These are phyloP conservation scores for Ernsta delagoae DNA, from an alignment of 2,888 invertebrate species.

Conservation along the genomic window DNA sequence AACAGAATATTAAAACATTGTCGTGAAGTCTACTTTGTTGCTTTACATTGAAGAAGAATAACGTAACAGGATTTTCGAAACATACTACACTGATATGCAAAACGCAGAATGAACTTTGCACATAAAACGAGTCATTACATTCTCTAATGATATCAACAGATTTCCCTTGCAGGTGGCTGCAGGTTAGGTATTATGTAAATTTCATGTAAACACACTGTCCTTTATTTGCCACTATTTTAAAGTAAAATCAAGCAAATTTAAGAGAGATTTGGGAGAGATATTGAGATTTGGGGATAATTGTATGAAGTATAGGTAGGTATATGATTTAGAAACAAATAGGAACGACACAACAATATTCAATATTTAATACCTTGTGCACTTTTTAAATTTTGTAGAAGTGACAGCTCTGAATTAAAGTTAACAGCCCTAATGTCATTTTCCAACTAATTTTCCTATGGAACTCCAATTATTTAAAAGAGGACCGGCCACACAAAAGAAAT, in stretches of 20 bases:
- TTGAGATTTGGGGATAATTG: too few relatives aligned
- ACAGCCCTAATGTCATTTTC: too few relatives aligned
- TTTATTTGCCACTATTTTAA: not conserved
- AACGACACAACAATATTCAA: too few relatives aligned
- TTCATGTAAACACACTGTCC: not conserved
- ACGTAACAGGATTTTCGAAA: not conserved
- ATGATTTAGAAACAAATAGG: too few relatives aligned
- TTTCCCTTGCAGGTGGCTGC: not conserved
- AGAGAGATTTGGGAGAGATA: not conserved
- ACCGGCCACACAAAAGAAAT: too few relatives aligned
- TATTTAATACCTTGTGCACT: too few relatives aligned
- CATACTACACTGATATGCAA: constrained; percentile 1
- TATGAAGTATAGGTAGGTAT: too few relatives aligned
- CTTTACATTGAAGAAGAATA: not conserved
- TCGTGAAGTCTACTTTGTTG: not conserved
- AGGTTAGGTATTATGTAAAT: not conserved
- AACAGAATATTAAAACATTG: not conserved
- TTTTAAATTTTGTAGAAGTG: too few relatives aligned
- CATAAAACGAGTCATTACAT: constrained; percentile 17
- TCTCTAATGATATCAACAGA: constrained; percentile 9
- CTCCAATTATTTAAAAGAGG: too few relatives aligned
- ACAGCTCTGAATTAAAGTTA: too few relatives aligned
- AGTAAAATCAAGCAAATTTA: not conserved
- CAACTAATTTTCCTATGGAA: too few relatives aligned
- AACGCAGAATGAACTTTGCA: constrained; percentile 6